Percentiles rank a stretch among this genome's conserved stretches.
Conservation (phyloP, 2,113 vertebrate genomes). For the Scortum barcoo region DNA sequence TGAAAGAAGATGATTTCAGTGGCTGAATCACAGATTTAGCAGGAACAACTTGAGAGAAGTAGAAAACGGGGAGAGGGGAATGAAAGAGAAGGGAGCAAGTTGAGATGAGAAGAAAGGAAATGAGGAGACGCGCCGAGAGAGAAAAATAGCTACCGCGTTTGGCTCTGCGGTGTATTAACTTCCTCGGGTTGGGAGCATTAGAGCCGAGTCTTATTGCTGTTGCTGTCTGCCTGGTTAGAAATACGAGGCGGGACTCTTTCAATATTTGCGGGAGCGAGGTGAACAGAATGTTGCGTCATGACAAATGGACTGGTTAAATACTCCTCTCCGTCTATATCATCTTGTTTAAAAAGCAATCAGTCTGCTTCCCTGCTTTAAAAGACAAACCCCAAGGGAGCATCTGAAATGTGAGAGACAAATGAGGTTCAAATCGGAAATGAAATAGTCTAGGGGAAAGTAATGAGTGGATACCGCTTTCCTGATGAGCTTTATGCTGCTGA, state of each 20-base stretch:
- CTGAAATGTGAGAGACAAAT: slow-evolving; percentile 67
- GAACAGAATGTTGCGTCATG: slow-evolving; percentile 33
- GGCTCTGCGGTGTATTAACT: slow-evolving; percentile 46
- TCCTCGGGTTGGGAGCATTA: slow-evolving; percentile 36
- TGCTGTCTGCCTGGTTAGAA: slow-evolving; percentile 28
- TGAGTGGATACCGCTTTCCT: slow-evolving; percentile 43
- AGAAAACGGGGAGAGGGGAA: slow-evolving; percentile 23
- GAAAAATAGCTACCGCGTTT: slow-evolving; percentile 45
- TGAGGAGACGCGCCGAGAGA: slow-evolving; percentile 4
- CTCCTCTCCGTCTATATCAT: slow-evolving; percentile 46
- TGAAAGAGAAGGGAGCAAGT: slow-evolving; percentile 42
- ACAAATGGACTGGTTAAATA: slow-evolving; percentile 64
- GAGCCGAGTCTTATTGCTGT: slow-evolving; percentile 30
- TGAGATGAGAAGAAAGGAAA: slow-evolving; percentile 42
- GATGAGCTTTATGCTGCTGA: slow-evolving; percentile 64
- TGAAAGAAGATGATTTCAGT: slow-evolving; percentile 68
- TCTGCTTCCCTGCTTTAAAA: slow-evolving; percentile 46
- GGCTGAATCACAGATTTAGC: slow-evolving; percentile 57
- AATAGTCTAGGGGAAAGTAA: slow-evolving; percentile 55
- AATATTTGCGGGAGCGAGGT: not conserved
- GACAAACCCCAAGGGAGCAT: slow-evolving; percentile 38
- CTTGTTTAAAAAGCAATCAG: slow-evolving; percentile 74
- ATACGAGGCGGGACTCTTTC: slow-evolving; percentile 29
- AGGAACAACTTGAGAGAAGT: slow-evolving; percentile 46
- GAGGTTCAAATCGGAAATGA: slow-evolving; percentile 64